Evolutionary conservation across 2,797 vertebrate genomes (phyloP).

Genomic region (Anguilla anguilla): DNA sequence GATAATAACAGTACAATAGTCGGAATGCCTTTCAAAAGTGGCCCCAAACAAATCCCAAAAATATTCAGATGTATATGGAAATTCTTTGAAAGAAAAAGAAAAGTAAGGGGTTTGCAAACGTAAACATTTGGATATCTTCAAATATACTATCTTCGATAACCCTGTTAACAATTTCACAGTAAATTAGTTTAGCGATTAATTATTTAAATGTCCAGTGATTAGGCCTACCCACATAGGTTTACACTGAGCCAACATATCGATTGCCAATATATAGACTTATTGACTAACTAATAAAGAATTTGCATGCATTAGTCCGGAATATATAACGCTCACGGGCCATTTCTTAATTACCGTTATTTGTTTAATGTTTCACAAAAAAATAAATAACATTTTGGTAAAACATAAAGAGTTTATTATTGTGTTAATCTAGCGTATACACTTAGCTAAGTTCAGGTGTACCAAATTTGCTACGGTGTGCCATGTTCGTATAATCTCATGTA

Average conservation of each 20-base stretch:
- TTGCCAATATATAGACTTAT: constrained; percentile 44
- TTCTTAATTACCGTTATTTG: constrained; percentile 4
- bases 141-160: neutral
- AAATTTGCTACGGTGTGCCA: neutral
- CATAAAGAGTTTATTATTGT: neutral
- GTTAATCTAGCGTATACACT: neutral
- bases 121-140: neutral
- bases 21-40: neutral
- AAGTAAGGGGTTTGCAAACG: neutral
- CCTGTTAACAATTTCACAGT: constrained; percentile 7
- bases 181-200: neutral
- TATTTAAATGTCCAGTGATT: constrained; percentile 5
- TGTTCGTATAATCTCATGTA: neutral
- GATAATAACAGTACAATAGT: neutral
- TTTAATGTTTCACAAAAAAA: neutral
- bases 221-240: constrained; percentile 17
- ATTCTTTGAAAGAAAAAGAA: neutral
- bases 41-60: neutral
- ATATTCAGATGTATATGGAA: neutral
- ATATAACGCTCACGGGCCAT: neutral
- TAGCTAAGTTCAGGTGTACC: neutral
- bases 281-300: constrained; percentile 11
- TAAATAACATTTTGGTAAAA: neutral
- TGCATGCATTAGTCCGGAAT: neutral
- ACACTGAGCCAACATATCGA: constrained; percentile 39